Conservation (phyloP, 2,113 vertebrate genomes). For the Muscicapa adusta region DNA sequence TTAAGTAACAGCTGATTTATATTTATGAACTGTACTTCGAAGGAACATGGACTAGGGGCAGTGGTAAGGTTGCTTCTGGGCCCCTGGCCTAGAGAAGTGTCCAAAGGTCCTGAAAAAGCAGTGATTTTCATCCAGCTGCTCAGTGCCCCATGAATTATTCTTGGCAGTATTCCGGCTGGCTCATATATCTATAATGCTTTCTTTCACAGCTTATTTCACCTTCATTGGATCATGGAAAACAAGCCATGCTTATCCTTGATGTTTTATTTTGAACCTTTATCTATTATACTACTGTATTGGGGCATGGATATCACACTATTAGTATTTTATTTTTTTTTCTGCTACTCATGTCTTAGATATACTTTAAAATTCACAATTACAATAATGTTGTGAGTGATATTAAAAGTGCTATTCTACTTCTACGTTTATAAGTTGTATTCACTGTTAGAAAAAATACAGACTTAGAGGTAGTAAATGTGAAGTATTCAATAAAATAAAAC, state of each 20-base stretch:
- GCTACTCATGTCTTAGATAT: background rate
- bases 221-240: slow-evolving; percentile 20
- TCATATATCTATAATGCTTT: slow-evolving; percentile 1
- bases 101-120: background rate
- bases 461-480: background rate
- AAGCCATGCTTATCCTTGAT: background rate
- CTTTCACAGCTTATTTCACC: slow-evolving; percentile 43
- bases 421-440: background rate
- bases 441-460: background rate
- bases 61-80: background rate
- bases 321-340: background rate
- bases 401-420: background rate
- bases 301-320: background rate
- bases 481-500: background rate
- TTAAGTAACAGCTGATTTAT: background rate
- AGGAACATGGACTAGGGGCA: background rate
- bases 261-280: background rate
- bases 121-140: slow-evolving; percentile 16
- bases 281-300: background rate
- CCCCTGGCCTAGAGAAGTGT: background rate
- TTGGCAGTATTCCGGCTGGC: slow-evolving; percentile 25
- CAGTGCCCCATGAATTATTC: background rate
- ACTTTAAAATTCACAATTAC: background rate
- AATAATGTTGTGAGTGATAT: background rate
- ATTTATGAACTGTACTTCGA: background rate